Base-by-base conservation (phyloP, 1,140 invertebrate species). In the Wiebesia pumilae region DNA sequence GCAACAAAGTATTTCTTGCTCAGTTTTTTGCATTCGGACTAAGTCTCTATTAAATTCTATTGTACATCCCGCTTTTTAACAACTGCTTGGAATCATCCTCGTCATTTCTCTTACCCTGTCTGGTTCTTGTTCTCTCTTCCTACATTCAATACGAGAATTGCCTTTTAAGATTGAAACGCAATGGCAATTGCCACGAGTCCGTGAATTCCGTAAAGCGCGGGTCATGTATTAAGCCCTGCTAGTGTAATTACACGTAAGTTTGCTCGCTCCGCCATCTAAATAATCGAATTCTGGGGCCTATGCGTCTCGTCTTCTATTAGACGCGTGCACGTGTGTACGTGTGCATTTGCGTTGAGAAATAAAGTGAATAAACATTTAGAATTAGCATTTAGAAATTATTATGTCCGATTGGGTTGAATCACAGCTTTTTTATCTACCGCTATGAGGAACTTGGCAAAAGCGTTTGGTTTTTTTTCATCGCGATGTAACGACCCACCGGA, bases 331-430 rank as follows among this genome's bases (percentile, higher is more conserved):
- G 21, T 38, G 30, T 40, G 35, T 65, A 24, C 27, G 21, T 27
- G 30, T 43, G 7, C 54, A 65, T 62, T 30, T 27, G 9, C 33
- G 10, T 2, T 35, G 58, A 12, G 27, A 65, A 10, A 67, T 27
- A 67, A n/a, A n/a, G 6, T 10, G 38, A 62, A 62, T 69, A 81
- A 69, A 30, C 38, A 0, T 40, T 16, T 40, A 27, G 80, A 47
- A 82, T 82, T 82, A 35, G 40, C 40, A 82, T 82, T 81, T 81
- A 81, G 78, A 65, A 81, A 81, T 81, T 65, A 40, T 81, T 67
- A 27, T 51, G 30, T 7, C 16, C 30, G 77, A 54, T 79, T 78
- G 10, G 43, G 9, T 78, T 27, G 43, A 27, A n/a, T n/a, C n/a
- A n/a, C n/a, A n/a, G n/a, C n/a, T 77, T 73, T 73, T 21, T 2